Base-by-base conservation (phyloP, 2,888 invertebrate species). In the Drosophila stalkeri region DNA sequence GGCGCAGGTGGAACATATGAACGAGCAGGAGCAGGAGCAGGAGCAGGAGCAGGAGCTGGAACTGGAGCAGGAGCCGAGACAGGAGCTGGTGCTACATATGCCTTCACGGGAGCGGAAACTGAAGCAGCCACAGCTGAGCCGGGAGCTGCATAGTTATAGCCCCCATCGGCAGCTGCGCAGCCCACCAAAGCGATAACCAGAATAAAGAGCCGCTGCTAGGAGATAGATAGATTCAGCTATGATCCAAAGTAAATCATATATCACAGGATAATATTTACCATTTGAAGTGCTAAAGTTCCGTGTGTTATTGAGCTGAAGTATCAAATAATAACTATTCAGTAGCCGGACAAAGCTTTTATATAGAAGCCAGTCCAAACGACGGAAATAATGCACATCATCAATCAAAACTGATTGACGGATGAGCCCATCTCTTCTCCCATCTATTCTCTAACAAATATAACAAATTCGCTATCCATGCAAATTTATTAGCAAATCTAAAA, bases 351-450 rank as follows among this genome's bases (percentile, higher is more conserved):
- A 60, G 74, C 89, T 86, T 89, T 86, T 86, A 86, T 86, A 86
- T 63, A 52, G 54, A 41, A 52, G 54, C 63, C 66, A 11, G 1
- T n/a, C 72, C 60, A 75, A 87, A 80, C 86, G 81, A 77, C 89
- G 85, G 85, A 85, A 89, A 89, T 83, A 77, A 62, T 80, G 80
- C 72, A 80, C 66, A 75, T 74, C 87, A 87, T 87, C 77, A 87
- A 87, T 87, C 89, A 89, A 72, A 49, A 39, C 39, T 1, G 37
- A 49, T n/a, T 47, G 27, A 49, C 51, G 77, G 64, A 70, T 77
- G 70, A 75, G 64, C 56, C 61, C 44, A 33, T 51, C 27, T 27
- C 27, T 27, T 27, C 27, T 27, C 27, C 64, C 47, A 56, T 43
- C 64, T 66, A 44, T 31, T 62, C 41, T 64, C n/a, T 18, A 46